Percentiles rank a stretch among this genome's conserved stretches.
These are phyloP conservation scores for Aleiodes sp. DNA, from an alignment of 1,140 invertebrate genomes.

Conservation along the genomic window DNA sequence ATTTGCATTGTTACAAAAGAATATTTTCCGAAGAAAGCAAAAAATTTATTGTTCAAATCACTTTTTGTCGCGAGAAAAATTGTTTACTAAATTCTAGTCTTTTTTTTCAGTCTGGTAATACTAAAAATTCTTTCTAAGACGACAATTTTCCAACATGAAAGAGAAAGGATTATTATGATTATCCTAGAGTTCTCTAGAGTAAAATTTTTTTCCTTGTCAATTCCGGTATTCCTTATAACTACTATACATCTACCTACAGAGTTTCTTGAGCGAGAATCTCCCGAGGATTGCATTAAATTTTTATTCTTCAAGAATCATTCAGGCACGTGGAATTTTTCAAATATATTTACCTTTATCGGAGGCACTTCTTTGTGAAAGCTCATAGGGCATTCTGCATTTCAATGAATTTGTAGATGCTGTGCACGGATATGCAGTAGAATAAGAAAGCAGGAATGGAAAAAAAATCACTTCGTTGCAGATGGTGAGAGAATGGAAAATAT, in stretches of 20 bases:
- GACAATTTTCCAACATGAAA: too few relatives aligned
- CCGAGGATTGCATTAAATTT: constrained; percentile 14
- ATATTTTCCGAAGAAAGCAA: too few relatives aligned
- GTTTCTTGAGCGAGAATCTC: constrained; percentile 4
- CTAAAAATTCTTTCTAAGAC: too few relatives aligned
- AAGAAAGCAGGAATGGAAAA: not conserved
- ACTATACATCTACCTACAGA: not conserved
- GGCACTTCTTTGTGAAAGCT: not conserved
- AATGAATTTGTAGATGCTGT: not conserved
- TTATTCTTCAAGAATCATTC: constrained; percentile 24
- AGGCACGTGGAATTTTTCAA: constrained; percentile 12
- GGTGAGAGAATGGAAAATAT: too few relatives aligned
- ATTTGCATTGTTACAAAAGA: too few relatives aligned
- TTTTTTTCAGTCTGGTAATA: too few relatives aligned
- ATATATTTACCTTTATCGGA: not conserved
- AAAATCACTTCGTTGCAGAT: not conserved
- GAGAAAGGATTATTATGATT: too few relatives aligned
- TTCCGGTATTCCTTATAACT: not conserved
- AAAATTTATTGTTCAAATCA: too few relatives aligned
- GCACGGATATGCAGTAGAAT: constrained; percentile 5
- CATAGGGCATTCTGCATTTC: not conserved
- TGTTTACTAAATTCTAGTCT: too few relatives aligned
- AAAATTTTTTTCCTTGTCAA: not conserved
- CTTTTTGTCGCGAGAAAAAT: too few relatives aligned
- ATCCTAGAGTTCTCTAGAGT: too few relatives aligned